Conservation (phyloP, 2,797 vertebrate genomes). For the Zalophus californianus region DNA sequence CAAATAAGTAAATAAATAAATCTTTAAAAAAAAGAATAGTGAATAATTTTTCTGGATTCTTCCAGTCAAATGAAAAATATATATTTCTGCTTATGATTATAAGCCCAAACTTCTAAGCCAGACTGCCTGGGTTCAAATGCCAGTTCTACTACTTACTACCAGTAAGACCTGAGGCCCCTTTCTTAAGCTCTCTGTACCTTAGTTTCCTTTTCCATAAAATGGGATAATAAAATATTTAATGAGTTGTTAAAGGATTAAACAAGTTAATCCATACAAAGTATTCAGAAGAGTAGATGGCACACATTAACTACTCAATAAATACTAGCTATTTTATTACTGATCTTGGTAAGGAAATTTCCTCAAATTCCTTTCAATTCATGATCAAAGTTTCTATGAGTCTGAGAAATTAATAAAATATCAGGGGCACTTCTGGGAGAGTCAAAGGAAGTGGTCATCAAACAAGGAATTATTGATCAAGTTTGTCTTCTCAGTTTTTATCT, state of each 20-base stretch:
- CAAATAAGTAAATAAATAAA: no score
- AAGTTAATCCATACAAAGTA: background rate
- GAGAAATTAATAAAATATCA: background rate
- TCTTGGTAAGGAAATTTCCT: background rate
- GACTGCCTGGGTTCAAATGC: background rate
- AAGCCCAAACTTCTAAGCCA: background rate
- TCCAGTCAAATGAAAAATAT: background rate
- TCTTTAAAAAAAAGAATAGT: no score
- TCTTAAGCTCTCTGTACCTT: background rate
- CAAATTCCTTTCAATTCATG: background rate
- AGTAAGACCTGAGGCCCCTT: background rate
- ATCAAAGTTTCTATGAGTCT: background rate
- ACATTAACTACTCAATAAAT: background rate
- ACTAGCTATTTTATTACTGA: background rate
- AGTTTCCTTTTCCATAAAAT: background rate
- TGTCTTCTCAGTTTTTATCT: background rate
- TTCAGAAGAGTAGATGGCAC: background rate
- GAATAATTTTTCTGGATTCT: background rate
- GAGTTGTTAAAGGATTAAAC: background rate
- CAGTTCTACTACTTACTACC: background rate
- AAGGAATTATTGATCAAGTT: background rate
- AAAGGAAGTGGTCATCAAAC: background rate
- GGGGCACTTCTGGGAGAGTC: background rate
- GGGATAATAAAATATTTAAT: background rate
- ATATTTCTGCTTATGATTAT: background rate